Conservation (phyloP, 2,113 vertebrate genomes). For the Gasterosteus nipponicus region DNA sequence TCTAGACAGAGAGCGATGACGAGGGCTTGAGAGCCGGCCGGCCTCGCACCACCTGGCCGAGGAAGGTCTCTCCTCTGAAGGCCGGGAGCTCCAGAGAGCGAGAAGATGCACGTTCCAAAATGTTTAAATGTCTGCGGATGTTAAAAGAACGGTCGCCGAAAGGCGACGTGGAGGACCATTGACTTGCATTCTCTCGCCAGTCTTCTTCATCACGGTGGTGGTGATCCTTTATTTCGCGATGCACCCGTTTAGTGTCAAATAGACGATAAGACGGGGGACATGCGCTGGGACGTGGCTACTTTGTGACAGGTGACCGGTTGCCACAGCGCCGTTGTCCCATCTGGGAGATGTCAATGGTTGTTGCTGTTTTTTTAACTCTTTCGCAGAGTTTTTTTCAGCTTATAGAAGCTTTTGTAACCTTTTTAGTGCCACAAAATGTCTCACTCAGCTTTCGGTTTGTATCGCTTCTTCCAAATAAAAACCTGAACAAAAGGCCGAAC, state of each 20-base stretch:
- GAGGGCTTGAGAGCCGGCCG: constrained; percentile 64
- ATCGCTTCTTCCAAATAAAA: not conserved
- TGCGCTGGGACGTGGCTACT: not conserved
- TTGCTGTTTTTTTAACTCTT: not conserved
- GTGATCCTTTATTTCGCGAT: not conserved
- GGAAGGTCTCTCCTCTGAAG: constrained; percentile 12
- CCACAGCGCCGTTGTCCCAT: too few relatives aligned
- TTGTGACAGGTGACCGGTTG: not conserved
- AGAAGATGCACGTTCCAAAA: not conserved
- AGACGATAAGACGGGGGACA: not conserved
- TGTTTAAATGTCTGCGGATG: not conserved
- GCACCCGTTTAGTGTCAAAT: not conserved
- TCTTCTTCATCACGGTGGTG: not conserved
- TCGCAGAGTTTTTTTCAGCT: not conserved
- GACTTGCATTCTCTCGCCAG: not conserved
- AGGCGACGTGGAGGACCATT: not conserved
- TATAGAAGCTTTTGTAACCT: not conserved
- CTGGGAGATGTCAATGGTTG: too few relatives aligned
- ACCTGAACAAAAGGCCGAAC: not conserved
- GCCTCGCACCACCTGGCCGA: constrained; percentile 65
- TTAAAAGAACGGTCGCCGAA: not conserved
- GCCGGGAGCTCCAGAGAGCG: constrained; percentile 21
- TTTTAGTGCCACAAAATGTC: not conserved
- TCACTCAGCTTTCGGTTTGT: not conserved
- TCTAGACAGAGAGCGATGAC: constrained; percentile 59